Evolutionary conservation across 2,113 vertebrate genomes (phyloP).

Genomic region (Rissa tridactyla): DNA sequence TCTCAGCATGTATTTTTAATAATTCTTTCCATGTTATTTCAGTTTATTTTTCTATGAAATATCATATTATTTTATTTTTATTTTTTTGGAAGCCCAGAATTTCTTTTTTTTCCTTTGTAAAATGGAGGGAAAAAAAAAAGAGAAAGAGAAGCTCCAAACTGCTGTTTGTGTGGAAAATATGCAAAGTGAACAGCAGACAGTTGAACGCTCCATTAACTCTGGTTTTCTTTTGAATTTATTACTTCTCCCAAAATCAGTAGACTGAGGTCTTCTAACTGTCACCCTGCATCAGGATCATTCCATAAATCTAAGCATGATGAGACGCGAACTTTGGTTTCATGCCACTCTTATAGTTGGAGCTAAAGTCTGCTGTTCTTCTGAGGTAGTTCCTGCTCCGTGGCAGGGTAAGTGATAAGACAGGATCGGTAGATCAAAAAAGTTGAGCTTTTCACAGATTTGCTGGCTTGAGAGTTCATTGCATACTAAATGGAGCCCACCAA

Average conservation of each 20-base stretch:
- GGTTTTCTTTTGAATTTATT: background rate
- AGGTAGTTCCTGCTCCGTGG: background rate
- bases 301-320: slow-evolving; percentile 25
- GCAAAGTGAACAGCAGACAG: background rate
- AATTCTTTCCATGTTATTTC: background rate
- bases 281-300: background rate
- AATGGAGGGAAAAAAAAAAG: too few species aligned
- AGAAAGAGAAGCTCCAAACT: background rate
- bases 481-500: background rate
- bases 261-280: background rate
- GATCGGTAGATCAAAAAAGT: background rate
- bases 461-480: background rate
- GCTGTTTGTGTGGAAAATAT: background rate
- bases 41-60: background rate
- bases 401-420: background rate
- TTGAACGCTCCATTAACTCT: background rate
- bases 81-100: background rate
- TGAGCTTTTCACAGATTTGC: background rate
- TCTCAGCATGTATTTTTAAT: background rate
- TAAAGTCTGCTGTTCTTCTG: background rate
- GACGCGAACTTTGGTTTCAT: background rate
- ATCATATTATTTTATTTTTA: background rate
- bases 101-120: background rate
- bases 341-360: background rate
- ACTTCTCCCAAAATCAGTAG: slow-evolving; percentile 20